Evolutionary conservation across 2,113 vertebrate genomes (phyloP), one percentile per base, ranked within the genome.

Genomic region (Cranoglanis bouderius): DNA sequence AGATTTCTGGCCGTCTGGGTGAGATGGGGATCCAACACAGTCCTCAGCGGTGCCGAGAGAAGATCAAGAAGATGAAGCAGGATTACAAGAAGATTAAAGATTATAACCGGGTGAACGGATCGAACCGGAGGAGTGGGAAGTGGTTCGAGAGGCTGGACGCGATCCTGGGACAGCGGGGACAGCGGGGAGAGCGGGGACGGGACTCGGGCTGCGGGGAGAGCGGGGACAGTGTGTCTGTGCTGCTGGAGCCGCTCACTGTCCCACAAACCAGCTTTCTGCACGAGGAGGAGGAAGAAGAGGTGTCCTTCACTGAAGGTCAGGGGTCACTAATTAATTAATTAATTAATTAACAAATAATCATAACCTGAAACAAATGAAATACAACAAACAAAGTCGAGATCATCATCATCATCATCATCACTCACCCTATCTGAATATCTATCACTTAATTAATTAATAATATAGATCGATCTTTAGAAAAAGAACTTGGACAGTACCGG

Each of bases 11-110:
- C 12, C 84, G 87, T 0, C 67, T 92, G 65, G 61, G 49, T 0
- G 59, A 78, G 38, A 5, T 92, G 82, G 88, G 88, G 16, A 81
- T 92, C 57, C 46, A 75, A 1, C 90, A 90, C 86, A 88, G 49
- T 1, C 46, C 91, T 0, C 90, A 92, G 81, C 86, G 90, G 51
- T 92, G 89, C 65, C 32, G 90, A 4, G 90, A 91, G 77, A 92
- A 92, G 65, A 88, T 92, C 6, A 92, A 92, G n/a, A 91, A 92
- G 78, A 85, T 92, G 63, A 92, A 92, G 49, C 91, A 92, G 65
- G 90, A 90, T n/a, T 91, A 90, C 21, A 91, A 86, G 24, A 87
- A 90, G 85, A 85, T 90, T 26, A 91, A 91, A 55, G 83, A 88
- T 14, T 32, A 89, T 40, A 89, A 90, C 74, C 86, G 40, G 10